Evolutionary conservation across 2,797 vertebrate genomes (phyloP).

Genomic region (Trichosurus vulpecula): DNA sequence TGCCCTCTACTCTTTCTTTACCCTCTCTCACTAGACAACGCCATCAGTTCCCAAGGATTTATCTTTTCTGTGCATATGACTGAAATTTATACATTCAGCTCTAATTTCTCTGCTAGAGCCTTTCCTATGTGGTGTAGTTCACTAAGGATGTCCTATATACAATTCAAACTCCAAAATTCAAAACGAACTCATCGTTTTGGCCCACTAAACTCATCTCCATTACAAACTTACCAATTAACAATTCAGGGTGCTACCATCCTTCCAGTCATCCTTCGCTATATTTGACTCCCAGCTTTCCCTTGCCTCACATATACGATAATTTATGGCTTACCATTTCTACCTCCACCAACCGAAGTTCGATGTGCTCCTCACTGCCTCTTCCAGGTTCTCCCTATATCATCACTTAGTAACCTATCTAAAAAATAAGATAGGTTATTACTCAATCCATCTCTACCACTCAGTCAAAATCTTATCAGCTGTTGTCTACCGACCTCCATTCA

Average conservation of each 20-base stretch:
- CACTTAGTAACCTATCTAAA: neutral
- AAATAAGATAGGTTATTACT: too few species aligned
- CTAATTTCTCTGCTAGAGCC: neutral
- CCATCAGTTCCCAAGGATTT: neutral
- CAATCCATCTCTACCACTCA: neutral
- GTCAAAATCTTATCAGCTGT: neutral
- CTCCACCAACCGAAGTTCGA: neutral
- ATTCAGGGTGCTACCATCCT: neutral
- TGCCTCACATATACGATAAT: neutral
- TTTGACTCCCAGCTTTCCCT: neutral
- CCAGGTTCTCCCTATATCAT: neutral
- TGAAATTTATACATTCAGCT: neutral
- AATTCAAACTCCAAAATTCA: neutral
- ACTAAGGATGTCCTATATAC: neutral
- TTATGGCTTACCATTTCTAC: neutral
- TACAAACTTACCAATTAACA: neutral
- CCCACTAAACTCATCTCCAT: neutral
- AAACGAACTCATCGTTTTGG: neutral
- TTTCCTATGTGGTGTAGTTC: neutral
- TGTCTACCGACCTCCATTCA: neutral
- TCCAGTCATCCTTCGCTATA: neutral
- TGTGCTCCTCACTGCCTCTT: neutral
- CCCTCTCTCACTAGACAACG: neutral
- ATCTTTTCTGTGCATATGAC: neutral
- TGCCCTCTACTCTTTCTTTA: neutral